Percentiles rank a stretch among this genome's conserved stretches.
phyloP scores from a whole-genome alignment of 2,113 vertebrate genomes.

The Ginglymostoma cirratum region DNA sequence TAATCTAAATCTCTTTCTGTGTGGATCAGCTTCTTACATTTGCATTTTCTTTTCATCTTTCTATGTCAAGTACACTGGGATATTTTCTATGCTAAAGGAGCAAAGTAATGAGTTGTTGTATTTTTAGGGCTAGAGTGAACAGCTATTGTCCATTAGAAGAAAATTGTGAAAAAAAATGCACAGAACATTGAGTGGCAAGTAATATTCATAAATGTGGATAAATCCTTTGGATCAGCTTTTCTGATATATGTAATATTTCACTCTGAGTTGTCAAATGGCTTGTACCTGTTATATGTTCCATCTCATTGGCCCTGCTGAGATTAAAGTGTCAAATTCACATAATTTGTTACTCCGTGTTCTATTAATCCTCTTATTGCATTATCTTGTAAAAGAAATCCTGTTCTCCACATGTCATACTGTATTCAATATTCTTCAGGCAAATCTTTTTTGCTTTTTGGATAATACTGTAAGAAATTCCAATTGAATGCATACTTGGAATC shows the following conservation, averaged over 20 bases:
- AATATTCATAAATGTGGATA: background rate
- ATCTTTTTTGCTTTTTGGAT: background rate
- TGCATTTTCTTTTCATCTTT: background rate
- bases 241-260: background rate
- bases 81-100: background rate
- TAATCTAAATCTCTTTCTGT: background rate
- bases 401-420: background rate
- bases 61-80: too few relatives aligned
- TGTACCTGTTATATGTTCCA: background rate
- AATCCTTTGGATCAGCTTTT: background rate
- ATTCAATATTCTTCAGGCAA: background rate
- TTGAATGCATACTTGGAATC: background rate
- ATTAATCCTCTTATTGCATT: constrained; percentile 8
- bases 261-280: background rate
- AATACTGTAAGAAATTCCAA: background rate
- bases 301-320: background rate
- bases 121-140: background rate
- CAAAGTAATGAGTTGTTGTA: background rate
- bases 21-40: background rate
- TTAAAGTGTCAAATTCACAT: background rate
- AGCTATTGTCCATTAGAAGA: background rate
- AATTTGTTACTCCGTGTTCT: background rate
- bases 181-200: background rate
- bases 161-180: background rate
- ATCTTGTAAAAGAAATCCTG: background rate